Conservation (phyloP, 2,797 vertebrate genomes). For the Sebastes paucispinis region DNA sequence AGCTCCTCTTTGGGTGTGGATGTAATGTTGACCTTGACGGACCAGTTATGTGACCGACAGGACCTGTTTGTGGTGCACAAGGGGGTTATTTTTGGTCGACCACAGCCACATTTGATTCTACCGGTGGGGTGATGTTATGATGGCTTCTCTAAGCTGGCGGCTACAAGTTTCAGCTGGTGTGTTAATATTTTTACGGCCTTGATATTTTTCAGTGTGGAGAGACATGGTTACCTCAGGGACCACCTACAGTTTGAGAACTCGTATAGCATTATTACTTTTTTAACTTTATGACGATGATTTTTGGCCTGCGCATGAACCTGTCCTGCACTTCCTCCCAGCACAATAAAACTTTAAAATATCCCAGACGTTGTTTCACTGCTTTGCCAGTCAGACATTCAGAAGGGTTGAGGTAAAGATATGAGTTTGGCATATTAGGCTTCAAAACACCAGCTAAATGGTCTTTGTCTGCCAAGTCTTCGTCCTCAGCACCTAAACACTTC, state of each 20-base stretch:
- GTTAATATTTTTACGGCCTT: conserved; percentile 39
- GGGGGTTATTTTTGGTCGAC: conserved; percentile 35
- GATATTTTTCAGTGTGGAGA: conserved; percentile 24
- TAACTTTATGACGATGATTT: conserved; percentile 18
- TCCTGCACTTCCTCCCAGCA: not conserved
- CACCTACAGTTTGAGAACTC: conserved; percentile 44
- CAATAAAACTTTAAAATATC: conserved; percentile 28
- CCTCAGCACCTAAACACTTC: conserved; percentile 44
- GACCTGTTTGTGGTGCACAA: conserved; percentile 22
- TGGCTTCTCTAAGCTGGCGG: conserved; percentile 5
- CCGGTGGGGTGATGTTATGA: conserved; percentile 17
- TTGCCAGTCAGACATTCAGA: conserved; percentile 25
- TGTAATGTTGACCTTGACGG: conserved; percentile 42
- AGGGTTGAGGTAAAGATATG: conserved; percentile 10
- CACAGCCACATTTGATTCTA: conserved; percentile 19
- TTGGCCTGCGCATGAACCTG: conserved; percentile 24
- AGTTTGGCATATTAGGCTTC: conserved; percentile 19
- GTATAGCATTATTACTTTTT: conserved; percentile 9
- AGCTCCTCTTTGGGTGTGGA: conserved; percentile 32
- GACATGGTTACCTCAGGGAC: conserved; percentile 32
- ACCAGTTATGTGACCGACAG: conserved; percentile 15
- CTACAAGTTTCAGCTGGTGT: conserved; percentile 12
- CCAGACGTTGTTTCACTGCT: conserved; percentile 31
- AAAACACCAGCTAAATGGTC: conserved; percentile 27
- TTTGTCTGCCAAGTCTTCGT: conserved; percentile 40